Conservation (phyloP, 2,888 invertebrate species). For the Pocota personata region DNA sequence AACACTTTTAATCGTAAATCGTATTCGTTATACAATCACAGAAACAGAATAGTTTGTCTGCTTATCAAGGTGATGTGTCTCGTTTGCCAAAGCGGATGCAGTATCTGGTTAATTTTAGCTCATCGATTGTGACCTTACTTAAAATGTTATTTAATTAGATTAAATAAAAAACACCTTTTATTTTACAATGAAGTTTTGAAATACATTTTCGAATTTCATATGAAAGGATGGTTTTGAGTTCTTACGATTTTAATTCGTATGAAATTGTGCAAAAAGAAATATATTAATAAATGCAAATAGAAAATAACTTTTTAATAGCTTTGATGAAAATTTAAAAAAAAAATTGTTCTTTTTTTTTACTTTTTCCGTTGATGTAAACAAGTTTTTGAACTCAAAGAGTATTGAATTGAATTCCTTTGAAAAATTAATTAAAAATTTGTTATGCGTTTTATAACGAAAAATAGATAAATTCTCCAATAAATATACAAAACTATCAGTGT, state of each 20-base stretch:
- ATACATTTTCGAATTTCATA: not conserved
- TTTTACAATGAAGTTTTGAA: conserved; percentile 12
- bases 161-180: conserved; percentile 19
- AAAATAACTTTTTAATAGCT: not conserved
- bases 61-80: conserved; percentile 70
- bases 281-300: not conserved
- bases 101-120: conserved; percentile 44
- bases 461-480: not conserved
- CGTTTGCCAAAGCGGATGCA: conserved; percentile 70
- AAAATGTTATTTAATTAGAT: conserved; percentile 46
- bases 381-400: not conserved
- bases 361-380: not conserved
- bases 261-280: not conserved
- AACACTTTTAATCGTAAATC: conserved; percentile 2
- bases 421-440: not conserved
- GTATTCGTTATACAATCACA: conserved; percentile 44
- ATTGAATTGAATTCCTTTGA: not conserved
- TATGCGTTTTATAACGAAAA: not conserved
- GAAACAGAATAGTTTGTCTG: conserved; percentile 57
- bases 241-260: not conserved
- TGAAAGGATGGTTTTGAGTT: not conserved
- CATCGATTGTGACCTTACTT: conserved; percentile 56
- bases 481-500: not conserved
- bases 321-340: not conserved
- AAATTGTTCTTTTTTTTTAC: not conserved